These are phyloP conservation scores for Geothlypis trichas DNA, from an alignment of 2,113 vertebrate genomes.

Conservation along the genomic window DNA sequence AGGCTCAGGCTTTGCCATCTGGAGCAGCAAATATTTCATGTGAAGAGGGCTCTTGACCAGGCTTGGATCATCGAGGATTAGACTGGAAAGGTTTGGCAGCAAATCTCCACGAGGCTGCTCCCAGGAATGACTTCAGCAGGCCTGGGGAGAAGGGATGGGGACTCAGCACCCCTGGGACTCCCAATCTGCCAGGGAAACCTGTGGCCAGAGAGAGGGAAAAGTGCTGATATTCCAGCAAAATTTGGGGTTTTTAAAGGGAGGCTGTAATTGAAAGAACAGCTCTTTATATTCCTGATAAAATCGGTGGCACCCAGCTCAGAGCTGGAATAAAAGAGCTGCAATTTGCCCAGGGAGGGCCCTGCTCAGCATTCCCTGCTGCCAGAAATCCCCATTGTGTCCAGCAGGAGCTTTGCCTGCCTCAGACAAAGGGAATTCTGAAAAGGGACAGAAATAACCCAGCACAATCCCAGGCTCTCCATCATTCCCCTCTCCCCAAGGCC, in stretches of 20 bases:
- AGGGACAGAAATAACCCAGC: conserved; percentile 28
- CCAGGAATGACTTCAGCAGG: neutral
- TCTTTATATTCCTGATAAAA: neutral
- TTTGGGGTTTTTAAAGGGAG: neutral
- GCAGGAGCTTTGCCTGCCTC: neutral
- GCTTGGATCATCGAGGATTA: conserved; percentile 36
- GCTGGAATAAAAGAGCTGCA: conserved; percentile 11
- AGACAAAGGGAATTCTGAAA: conserved; percentile 20
- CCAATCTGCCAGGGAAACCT: neutral
- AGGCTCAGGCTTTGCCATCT: conserved; percentile 43
- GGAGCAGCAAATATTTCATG: conserved; percentile 46
- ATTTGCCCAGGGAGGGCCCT: neutral
- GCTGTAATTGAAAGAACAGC: neutral
- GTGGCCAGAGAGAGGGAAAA: neutral
- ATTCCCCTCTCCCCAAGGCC: fast-evolving
- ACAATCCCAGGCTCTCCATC: neutral
- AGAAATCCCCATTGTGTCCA: conserved; percentile 5
- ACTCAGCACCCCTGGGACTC: neutral
- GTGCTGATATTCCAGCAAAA: neutral
- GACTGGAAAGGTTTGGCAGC: conserved; percentile 44
- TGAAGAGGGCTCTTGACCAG: conserved; percentile 24
- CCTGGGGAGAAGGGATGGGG: neutral
- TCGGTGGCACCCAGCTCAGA: neutral
- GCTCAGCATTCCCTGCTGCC: conserved; percentile 3
- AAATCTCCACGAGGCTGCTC: conserved; percentile 11